A percentile compares a stretch with the other conserved stretches of the same genome.
Conservation (phyloP, 2,113 vertebrate species). For the Corythaixoides concolor region DNA sequence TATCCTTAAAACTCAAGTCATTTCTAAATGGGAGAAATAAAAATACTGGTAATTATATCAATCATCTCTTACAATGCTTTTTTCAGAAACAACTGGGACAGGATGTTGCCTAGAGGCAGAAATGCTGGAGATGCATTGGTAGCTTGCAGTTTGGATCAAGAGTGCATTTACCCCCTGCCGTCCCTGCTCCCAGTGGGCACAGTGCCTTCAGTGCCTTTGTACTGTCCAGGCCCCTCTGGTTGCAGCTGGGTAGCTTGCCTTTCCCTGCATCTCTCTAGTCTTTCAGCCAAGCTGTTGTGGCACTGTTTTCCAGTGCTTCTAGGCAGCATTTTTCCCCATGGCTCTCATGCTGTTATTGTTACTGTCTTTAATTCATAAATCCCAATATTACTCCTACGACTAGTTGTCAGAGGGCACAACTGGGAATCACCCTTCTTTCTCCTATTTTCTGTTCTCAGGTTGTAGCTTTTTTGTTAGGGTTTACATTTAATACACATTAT, state of each 20-base stretch:
- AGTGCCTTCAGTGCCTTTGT: not conserved
- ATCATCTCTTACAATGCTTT: not conserved
- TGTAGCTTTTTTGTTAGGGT: not conserved
- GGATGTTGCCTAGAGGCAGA: not conserved
- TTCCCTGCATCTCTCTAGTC: not conserved
- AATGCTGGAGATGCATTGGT: not conserved
- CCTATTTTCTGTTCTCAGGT: not conserved
- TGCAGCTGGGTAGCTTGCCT: not conserved
- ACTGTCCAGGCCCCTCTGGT: not conserved
- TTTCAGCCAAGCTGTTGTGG: not conserved
- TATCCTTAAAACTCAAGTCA: not conserved
- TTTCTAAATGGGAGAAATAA: not conserved
- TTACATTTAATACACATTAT: not conserved
- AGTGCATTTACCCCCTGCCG: rapidly evolving
- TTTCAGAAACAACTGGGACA: not conserved
- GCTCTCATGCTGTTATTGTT: not conserved
- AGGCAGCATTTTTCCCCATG: not conserved
- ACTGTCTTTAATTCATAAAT: not conserved
- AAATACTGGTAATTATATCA: not conserved
- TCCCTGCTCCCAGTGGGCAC: not conserved
- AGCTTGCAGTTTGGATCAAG: not conserved
- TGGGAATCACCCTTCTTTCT: not conserved
- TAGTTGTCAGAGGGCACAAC: not conserved
- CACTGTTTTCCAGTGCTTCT: not conserved
- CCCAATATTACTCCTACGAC: not conserved